Conservation (phyloP, 2,888 invertebrate genomes). For the Chrysolina americana region DNA sequence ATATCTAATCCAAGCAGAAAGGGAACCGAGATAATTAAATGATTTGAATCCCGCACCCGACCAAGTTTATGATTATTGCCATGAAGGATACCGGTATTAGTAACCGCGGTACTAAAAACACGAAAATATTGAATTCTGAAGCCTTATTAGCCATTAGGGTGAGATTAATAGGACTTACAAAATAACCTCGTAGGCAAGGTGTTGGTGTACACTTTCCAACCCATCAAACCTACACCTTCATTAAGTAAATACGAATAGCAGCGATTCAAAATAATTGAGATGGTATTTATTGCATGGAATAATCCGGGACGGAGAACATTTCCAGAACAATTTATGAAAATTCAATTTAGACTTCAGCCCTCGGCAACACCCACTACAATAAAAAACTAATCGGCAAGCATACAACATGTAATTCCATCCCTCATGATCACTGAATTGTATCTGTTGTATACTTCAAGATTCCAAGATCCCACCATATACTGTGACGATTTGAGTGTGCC, state of each 20-base stretch:
- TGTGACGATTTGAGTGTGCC: too few species aligned
- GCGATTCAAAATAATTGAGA: not conserved
- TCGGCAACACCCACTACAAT: too few species aligned
- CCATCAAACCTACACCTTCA: not conserved
- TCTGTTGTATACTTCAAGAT: too few species aligned
- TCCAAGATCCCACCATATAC: too few species aligned
- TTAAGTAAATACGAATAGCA: not conserved
- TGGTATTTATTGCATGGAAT: not conserved
- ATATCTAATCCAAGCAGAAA: slow-evolving; percentile 10
- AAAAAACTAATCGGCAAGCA: too few species aligned
- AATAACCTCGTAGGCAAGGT: not conserved
- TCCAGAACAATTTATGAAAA: too few species aligned
- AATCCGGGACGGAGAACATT: not conserved
- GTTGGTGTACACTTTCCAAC: not conserved
- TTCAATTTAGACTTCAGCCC: too few species aligned
- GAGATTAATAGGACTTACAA: not conserved
- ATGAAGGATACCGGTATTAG: not conserved
- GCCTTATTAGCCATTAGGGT: slow-evolving; percentile 8
- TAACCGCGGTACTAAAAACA: slow-evolving; percentile 10
- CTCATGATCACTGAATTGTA: too few species aligned
- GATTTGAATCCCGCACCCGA: not conserved
- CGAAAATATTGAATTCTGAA: slow-evolving; percentile 1
- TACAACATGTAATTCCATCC: too few species aligned
- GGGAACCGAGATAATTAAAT: slow-evolving; percentile 11
- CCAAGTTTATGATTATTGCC: slow-evolving; percentile 4